A percentile compares a stretch with the other conserved stretches of the same genome.
phyloP scores from a whole-genome alignment of 2,797 vertebrate genomes.

The Phaenicophaeus curvirostris region DNA sequence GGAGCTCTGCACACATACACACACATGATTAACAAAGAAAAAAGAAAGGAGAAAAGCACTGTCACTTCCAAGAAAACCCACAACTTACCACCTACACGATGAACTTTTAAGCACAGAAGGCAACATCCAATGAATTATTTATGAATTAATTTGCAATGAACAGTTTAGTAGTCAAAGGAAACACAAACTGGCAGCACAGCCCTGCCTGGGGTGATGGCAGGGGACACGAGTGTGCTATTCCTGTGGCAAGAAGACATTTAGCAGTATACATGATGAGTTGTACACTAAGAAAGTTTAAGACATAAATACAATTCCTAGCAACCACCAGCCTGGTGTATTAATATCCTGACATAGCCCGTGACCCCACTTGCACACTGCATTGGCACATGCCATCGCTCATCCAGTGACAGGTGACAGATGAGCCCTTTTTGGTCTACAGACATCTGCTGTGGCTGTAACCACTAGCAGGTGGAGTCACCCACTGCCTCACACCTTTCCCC shows the following conservation, averaged over 20 bases:
- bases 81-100: constrained; percentile 20
- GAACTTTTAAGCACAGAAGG: constrained; percentile 54
- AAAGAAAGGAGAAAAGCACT: background rate
- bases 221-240: background rate
- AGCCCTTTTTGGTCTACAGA: background rate
- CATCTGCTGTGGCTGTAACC: background rate
- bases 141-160: constrained; percentile 58
- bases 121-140: constrained; percentile 55
- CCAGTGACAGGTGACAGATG: background rate
- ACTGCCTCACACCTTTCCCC: background rate
- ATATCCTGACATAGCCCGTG: background rate
- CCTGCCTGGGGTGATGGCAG: background rate
- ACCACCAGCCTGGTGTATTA: background rate
- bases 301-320: background rate
- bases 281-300: background rate
- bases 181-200: background rate
- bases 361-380: background rate
- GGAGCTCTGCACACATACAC: background rate
- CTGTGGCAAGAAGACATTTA: background rate
- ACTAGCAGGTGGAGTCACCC: background rate
- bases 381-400: rapidly evolving
- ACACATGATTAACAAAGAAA: background rate
- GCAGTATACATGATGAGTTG: background rate
- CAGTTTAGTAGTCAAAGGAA: constrained; percentile 50
- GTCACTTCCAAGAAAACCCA: constrained; percentile 42